These are phyloP conservation scores for Stichodactyla helianthus DNA, from an alignment of 64 coral and sea anemone genomes.

Conservation along the genomic window DNA sequence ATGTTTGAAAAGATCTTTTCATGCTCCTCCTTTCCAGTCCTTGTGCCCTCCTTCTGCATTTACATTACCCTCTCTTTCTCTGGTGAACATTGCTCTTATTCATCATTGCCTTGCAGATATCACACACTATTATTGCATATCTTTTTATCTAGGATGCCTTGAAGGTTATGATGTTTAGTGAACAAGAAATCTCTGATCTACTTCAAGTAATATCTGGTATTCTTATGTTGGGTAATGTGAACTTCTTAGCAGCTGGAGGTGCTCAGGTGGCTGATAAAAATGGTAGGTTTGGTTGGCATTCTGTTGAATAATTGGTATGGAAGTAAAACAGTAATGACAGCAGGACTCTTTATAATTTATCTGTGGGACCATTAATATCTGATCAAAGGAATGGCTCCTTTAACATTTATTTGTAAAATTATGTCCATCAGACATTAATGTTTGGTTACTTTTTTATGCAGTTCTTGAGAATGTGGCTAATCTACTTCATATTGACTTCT, in stretches of 20 bases:
- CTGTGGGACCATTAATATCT: too few species aligned
- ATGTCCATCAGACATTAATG: too few species aligned
- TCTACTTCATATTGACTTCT: conserved; percentile 91
- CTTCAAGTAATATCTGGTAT: conserved; percentile 86
- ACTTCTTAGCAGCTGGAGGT: conserved; percentile 80
- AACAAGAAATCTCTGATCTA: conserved; percentile 80
- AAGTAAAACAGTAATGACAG: too few species aligned
- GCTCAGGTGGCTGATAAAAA: conserved; percentile 88
- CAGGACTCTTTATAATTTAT: too few species aligned
- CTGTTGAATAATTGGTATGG: too few species aligned
- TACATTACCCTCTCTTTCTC: too few species aligned
- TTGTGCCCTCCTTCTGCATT: too few species aligned
- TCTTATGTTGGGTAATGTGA: conserved; percentile 86
- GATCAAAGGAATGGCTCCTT: too few species aligned
- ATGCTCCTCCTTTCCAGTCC: too few species aligned
- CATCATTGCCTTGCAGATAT: neutral
- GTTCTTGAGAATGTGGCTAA: conserved; percentile 94
- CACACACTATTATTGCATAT: neutral
- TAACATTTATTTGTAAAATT: too few species aligned
- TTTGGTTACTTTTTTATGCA: neutral
- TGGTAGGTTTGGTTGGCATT: conserved; percentile 29
- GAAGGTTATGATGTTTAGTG: conserved; percentile 85
- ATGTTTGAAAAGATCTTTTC: too few species aligned
- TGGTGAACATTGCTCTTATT: too few species aligned
- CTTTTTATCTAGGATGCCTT: conserved; percentile 67